These are phyloP conservation scores for Lepidurus couesii DNA, from an alignment of 1,140 invertebrate genomes.

Conservation along the genomic window DNA sequence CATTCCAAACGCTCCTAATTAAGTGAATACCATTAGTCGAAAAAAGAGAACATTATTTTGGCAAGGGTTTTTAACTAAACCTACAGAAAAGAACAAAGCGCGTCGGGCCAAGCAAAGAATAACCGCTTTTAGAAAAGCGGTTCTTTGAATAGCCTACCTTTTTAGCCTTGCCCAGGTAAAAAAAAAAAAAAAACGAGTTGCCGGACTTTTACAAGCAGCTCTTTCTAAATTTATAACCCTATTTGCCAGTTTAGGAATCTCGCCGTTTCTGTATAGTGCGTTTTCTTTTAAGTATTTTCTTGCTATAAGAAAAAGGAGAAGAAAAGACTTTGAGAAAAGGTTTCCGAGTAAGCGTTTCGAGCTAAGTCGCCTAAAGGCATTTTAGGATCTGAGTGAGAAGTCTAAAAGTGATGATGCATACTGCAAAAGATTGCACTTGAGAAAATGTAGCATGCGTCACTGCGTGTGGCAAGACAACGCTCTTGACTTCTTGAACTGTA, in stretches of 20 bases:
- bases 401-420: neutral
- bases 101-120: neutral
- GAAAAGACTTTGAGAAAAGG: neutral
- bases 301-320: neutral
- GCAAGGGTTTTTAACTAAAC: constrained; percentile 2
- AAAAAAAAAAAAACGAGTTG: neutral
- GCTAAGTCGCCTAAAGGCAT: neutral
- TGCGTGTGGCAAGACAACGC: neutral
- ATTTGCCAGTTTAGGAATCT: constrained; percentile 9
- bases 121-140: neutral
- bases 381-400: neutral
- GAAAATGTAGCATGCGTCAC: neutral
- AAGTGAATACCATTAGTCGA: neutral
- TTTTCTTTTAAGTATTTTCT: neutral
- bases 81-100: neutral
- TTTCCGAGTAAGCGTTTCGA: neutral
- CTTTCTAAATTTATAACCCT: neutral
- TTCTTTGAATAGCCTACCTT: neutral
- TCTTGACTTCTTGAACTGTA: neutral
- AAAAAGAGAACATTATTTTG: neutral
- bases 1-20: constrained; percentile 6
- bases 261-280: neutral
- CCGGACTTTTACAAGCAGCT: neutral
- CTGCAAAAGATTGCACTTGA: constrained; percentile 10
- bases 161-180: neutral